phyloP scores from a whole-genome alignment of 2,113 vertebrate species.

The Syngnathus floridae region DNA sequence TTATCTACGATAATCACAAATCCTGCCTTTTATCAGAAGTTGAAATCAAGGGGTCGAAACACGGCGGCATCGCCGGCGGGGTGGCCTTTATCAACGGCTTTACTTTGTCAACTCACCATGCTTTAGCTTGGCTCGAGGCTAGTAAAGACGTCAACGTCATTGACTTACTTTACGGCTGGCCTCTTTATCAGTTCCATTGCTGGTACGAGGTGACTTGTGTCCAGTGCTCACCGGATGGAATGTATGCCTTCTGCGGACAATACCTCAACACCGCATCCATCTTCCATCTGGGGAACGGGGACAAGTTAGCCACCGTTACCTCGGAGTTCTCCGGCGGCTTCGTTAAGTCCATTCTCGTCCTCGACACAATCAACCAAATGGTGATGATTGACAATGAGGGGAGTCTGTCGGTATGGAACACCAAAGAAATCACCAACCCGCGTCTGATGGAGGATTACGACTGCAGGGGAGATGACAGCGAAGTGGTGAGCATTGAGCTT shows the following conservation, averaged over 20 bases:
- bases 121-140: slow-evolving; percentile 93
- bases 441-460: slow-evolving; percentile 94
- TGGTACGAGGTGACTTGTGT: slow-evolving; percentile 98
- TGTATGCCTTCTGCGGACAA: slow-evolving; percentile 94
- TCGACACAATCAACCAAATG: slow-evolving; percentile 92
- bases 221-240: slow-evolving; percentile 90
- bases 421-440: slow-evolving; percentile 87
- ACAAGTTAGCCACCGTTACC: slow-evolving; percentile 89
- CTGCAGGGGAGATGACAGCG: slow-evolving; percentile 87
- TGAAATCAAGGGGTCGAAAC: slow-evolving; percentile 94
- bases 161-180: slow-evolving; percentile 93
- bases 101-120: slow-evolving; percentile 89
- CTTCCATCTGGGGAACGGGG: slow-evolving; percentile 92
- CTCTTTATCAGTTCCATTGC: slow-evolving; percentile 96
- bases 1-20: slow-evolving; percentile 95
- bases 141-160: slow-evolving; percentile 97
- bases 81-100: slow-evolving; percentile 93
- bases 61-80: slow-evolving; percentile 75
- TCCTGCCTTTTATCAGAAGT: slow-evolving; percentile 96
- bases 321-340: slow-evolving; percentile 96
- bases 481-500: slow-evolving; percentile 90
- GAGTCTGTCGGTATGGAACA: slow-evolving; percentile 95
- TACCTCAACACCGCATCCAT: slow-evolving; percentile 91
- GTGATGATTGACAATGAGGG: slow-evolving; percentile 97
- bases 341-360: slow-evolving; percentile 91